Conservation (phyloP, 2,797 vertebrate genomes). For the Gymnopithys bicolor region DNA sequence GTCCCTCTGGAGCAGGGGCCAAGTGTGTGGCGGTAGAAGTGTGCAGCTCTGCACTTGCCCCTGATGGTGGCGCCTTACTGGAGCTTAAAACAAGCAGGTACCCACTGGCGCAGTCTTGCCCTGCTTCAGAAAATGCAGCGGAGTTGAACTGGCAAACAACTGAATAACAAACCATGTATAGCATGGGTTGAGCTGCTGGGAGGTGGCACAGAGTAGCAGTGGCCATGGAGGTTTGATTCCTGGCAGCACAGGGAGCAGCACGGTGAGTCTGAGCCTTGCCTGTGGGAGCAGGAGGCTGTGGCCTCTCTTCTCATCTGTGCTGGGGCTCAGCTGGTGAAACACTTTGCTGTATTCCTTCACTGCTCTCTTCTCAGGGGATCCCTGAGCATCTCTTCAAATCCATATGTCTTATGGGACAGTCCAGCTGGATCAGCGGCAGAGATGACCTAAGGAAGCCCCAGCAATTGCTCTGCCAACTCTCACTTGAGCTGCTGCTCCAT, state of each 20-base stretch:
- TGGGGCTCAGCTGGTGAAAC: background rate
- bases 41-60: background rate
- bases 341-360: background rate
- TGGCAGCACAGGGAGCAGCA: background rate
- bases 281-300: background rate
- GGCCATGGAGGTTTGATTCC: background rate
- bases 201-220: background rate
- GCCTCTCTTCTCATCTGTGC: background rate
- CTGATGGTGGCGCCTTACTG: background rate
- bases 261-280: background rate
- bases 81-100: background rate
- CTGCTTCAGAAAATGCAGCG: background rate
- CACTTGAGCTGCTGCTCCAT: background rate
- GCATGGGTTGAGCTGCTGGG: background rate
- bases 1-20: background rate
- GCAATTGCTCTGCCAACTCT: background rate
- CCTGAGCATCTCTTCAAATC: background rate
- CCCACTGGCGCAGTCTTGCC: background rate
- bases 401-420: rapidly evolving
- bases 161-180: background rate
- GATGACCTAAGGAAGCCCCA: background rate
- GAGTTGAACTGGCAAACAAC: slow-evolving; percentile 17
- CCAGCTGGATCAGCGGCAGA: rapidly evolving
- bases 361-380: background rate
- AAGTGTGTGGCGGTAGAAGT: background rate